phyloP scores from a whole-genome alignment of 2,888 invertebrate genomes.

The Epirrita christyi region DNA sequence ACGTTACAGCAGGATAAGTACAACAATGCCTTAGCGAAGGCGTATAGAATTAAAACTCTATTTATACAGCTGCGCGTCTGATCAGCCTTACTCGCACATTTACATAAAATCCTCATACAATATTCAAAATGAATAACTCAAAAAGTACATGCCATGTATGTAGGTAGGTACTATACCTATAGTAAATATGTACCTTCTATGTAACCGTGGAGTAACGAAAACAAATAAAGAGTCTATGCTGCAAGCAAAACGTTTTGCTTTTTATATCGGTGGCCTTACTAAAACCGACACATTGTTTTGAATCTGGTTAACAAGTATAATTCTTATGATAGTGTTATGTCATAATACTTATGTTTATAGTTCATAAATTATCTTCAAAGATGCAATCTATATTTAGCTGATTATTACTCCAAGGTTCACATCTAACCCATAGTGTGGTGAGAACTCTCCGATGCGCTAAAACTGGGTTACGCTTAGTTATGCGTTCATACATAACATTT shows the following conservation, averaged over 20 bases:
- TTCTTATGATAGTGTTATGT: too few species aligned
- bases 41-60: slow-evolving; percentile 50
- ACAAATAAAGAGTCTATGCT: background rate
- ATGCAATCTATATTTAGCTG: slow-evolving; percentile 25
- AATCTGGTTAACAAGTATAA: too few species aligned
- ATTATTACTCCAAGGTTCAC: slow-evolving; percentile 51
- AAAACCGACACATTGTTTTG: too few species aligned
- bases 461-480: slow-evolving; percentile 51
- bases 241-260: too few species aligned
- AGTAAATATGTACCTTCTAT: background rate
- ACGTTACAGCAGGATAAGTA: slow-evolving; percentile 12
- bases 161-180: slow-evolving; percentile 8
- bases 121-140: slow-evolving; percentile 42
- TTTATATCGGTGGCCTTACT: too few species aligned
- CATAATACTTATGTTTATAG: too few species aligned
- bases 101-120: slow-evolving; percentile 54
- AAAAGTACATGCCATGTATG: slow-evolving; percentile 31
- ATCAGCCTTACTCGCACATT: slow-evolving; percentile 61
- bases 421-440: slow-evolving; percentile 42
- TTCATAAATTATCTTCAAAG: slow-evolving; percentile 36
- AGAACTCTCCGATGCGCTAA: slow-evolving; percentile 44
- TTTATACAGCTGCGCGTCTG: slow-evolving; percentile 64
- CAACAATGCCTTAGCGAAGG: slow-evolving; percentile 49
- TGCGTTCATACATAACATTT: slow-evolving; percentile 44
- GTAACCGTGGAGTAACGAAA: background rate